phyloP scores from a whole-genome alignment of 2,888 invertebrate genomes.

The Xylophagus ater region DNA sequence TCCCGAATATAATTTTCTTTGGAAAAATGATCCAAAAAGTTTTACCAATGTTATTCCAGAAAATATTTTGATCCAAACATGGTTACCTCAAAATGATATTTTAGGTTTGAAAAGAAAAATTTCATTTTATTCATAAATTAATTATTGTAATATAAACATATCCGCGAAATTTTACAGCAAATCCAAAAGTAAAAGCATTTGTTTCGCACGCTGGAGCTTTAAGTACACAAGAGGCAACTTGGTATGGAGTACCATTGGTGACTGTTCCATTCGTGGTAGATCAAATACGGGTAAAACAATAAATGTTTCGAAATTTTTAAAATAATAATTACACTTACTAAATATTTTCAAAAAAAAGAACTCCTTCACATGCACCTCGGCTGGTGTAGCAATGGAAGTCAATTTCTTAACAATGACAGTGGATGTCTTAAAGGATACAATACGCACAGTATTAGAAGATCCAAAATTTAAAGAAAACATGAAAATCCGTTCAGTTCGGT shows the following conservation, averaged over 20 bases:
- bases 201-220: conserved; percentile 16
- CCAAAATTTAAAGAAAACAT: conserved; percentile 20
- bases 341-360: conserved; percentile 11
- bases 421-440: conserved; percentile 15
- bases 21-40: conserved; percentile 34
- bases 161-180: too few relatives aligned
- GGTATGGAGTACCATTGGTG: conserved; percentile 16
- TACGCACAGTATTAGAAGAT: too few relatives aligned
- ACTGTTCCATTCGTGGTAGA: conserved; percentile 14
- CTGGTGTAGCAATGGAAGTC: conserved; percentile 5
- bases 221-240: conserved; percentile 15
- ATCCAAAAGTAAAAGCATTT: conserved; percentile 12
- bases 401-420: neutral
- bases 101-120: too few relatives aligned
- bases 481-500: conserved; percentile 36
- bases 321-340: neutral
- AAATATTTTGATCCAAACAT: conserved; percentile 40
- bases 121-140: too few relatives aligned
- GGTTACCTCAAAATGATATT: conserved; percentile 44
- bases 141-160: too few relatives aligned
- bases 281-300: conserved; percentile 11
- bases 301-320: neutral
- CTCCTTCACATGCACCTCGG: conserved; percentile 9
- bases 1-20: conserved; percentile 31
- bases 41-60: too few relatives aligned